phyloP scores from a whole-genome alignment of 2,797 vertebrate species.

The Chaetophractus vellerosus region DNA sequence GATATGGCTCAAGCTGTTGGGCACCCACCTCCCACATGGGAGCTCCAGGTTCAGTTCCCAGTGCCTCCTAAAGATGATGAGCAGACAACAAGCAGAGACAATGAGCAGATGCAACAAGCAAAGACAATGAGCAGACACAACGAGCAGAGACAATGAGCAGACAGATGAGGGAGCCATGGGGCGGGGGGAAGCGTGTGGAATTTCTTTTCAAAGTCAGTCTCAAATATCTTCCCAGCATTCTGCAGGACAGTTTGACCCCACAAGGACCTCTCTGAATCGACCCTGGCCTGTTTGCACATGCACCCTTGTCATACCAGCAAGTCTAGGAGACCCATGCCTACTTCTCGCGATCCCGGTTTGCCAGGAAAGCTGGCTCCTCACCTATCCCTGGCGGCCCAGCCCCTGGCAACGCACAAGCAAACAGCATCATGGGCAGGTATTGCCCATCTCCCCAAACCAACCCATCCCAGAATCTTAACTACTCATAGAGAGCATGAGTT shows the following conservation, averaged over 20 bases:
- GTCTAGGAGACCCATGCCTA: neutral
- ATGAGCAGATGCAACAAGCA: no score
- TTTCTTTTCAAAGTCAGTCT: conserved; percentile 8
- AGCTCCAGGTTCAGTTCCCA: no score
- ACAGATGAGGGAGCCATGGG: no score
- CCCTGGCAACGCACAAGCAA: neutral
- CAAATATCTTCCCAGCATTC: neutral
- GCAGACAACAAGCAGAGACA: no score
- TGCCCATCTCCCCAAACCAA: neutral
- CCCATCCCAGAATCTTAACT: neutral
- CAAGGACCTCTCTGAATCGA: neutral
- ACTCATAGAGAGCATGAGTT: neutral
- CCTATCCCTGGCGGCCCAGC: neutral
- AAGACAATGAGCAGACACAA: no score
- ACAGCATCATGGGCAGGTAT: neutral
- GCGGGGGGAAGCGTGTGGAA: neutral
- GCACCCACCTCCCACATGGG: no score
- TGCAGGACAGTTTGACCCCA: neutral
- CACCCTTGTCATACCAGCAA: accelerated
- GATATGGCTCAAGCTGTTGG: no score
- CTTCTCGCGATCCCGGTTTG: neutral
- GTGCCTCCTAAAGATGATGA: no score
- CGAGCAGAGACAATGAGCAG: no score
- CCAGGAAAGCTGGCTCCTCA: neutral
- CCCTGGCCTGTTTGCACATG: neutral